Evolutionary conservation across 2,797 vertebrate species (phyloP).

Genomic region (Bucorvus abyssinicus): DNA sequence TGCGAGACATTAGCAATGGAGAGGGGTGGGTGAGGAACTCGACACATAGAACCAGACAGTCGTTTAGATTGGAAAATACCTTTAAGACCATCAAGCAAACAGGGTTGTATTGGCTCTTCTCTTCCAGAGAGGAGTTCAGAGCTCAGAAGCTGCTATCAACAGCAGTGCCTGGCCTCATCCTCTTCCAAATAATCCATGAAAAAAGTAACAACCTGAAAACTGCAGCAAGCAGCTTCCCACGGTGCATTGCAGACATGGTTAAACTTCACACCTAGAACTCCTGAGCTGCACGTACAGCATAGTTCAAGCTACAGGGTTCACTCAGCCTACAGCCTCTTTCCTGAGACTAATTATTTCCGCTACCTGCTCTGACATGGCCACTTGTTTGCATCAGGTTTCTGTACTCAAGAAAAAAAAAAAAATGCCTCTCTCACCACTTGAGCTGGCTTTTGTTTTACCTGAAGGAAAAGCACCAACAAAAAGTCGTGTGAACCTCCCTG

Average conservation of each 20-base stretch:
- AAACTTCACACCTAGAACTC: rapidly evolving
- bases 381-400: neutral
- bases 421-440: neutral
- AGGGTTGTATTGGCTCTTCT: neutral
- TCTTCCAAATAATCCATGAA: neutral
- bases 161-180: neutral
- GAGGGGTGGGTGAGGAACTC: neutral
- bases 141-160: neutral
- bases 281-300: rapidly evolving
- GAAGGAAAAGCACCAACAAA: neutral
- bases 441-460: neutral
- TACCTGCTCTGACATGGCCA: rapidly evolving
- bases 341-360: rapidly evolving
- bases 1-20: neutral
- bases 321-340: neutral
- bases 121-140: neutral
- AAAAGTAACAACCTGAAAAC: neutral
- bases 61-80: neutral
- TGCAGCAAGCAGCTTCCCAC: neutral
- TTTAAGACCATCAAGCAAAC: neutral
- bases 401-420: neutral
- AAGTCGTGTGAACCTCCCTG: neutral
- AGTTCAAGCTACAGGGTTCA: neutral
- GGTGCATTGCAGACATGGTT: rapidly evolving
- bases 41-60: no score